Evolutionary conservation across 2,797 vertebrate genomes (phyloP), one percentile per base, ranked within the genome.

Genomic region (Neomorphus geoffroyi): DNA sequence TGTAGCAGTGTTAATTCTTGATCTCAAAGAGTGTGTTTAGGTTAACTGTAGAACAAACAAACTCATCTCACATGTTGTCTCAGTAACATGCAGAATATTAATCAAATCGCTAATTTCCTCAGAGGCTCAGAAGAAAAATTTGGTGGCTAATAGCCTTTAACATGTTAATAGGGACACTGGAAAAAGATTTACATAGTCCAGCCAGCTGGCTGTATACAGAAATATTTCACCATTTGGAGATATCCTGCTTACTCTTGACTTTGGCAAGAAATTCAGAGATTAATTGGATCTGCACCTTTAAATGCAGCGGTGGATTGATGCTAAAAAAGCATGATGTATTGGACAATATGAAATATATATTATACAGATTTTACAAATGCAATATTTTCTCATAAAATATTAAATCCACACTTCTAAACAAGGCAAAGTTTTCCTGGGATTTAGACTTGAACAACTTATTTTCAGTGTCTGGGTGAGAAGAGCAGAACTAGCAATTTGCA

Each of bases 11-110:
- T 48, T 30, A 67, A 70, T 41, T 64, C 24, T 28, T 67, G 12
- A 41, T 56, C 21, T 41, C 24, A 53, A 51, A 54, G 1, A 18
- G 41, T 67, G 66, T 88, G 12, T 46, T 86, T 45, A 53, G 13
- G 18, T 5, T 67, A 57, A 51, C 18, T 57, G 13, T 9, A 45
- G 32, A 60, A 77, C n/a, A 81, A 69, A 54, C 4, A 16, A 17
- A 56, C 7, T 60, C 0, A 4, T 41, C 5, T 77, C 66, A 91
- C 2, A 0, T 43, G 8, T 2, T 33, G 2, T 13, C 39, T 43
- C 15, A 87, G 23, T 11, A 74, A 27, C 16, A 50, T 13, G 13
- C 3, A 53, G 11, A 83, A 48, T 62, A 80, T 26, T 80, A 60
- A 61, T 22, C 7, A 1, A 10, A 60, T 45, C 89, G 7, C 3